These are phyloP conservation scores for Ailurus styani DNA, from an alignment of 2,113 vertebrate species.

Conservation along the genomic window DNA sequence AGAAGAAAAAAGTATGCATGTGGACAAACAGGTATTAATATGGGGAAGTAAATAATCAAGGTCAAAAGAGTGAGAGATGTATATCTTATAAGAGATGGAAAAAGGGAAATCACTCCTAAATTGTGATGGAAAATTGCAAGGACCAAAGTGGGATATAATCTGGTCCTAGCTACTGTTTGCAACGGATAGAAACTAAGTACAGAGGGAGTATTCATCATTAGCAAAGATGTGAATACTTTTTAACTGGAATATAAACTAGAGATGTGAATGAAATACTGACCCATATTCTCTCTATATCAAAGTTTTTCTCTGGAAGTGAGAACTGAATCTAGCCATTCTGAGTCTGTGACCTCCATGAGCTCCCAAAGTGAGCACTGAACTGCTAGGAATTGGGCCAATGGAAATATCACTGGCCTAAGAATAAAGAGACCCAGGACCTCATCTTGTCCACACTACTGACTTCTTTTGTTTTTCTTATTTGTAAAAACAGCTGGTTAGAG, in stretches of 20 bases:
- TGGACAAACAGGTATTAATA: not conserved
- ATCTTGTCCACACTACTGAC: not conserved
- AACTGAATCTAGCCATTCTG: not conserved
- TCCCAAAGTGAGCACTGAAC: not conserved
- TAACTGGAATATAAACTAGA: not conserved
- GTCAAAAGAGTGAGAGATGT: not conserved
- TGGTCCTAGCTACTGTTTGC: not conserved
- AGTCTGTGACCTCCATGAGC: not conserved
- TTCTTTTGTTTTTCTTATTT: not conserved
- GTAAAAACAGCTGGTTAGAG: not conserved
- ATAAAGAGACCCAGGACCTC: not conserved
- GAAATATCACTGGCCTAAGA: not conserved
- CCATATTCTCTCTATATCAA: not conserved
- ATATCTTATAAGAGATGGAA: not conserved
- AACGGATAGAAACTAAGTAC: not conserved
- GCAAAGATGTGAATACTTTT: not conserved
- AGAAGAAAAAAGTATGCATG: not conserved
- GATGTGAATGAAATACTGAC: not conserved
- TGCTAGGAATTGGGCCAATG: not conserved
- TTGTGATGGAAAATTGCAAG: not conserved
- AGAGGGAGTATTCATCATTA: not conserved
- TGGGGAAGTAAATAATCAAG: not conserved
- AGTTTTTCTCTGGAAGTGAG: not conserved
- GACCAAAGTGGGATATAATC: not conserved
- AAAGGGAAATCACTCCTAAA: not conserved